Base-by-base conservation (phyloP, 2,797 vertebrate species). In the Darevskia mixta region DNA sequence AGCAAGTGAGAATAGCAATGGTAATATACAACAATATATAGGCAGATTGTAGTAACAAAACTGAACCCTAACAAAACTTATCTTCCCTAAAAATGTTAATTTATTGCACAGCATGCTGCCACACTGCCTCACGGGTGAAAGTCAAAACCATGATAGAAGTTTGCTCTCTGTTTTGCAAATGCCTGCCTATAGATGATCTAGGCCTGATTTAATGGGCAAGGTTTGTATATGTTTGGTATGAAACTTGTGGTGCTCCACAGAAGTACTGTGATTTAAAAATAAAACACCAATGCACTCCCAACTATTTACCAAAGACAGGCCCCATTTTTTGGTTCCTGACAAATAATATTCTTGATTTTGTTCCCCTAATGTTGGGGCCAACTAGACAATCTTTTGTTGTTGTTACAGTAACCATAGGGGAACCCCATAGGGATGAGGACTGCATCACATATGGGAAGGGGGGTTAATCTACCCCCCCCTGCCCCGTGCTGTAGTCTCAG, bases 1-100 rank as follows among this genome's bases (percentile, higher is more conserved):
- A 80, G 29, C 8, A 73, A 73, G 41, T 27, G 79, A 8, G 3
- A 79, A 66, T 43, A 0, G 0, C 13, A 55, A 67, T 55, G n/a
- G 0, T 0, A 0, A n/a, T 66, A 7, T 3, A 1, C 66, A 32
- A 1, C 66, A 32, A 45, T 55, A 35, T 41, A 20, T 49, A 35
- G 49, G 49, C 13, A 79, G 67, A 45, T 67, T 11, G 13, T 82
- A 13, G 58, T 13, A 29, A 64, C 32, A 58, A 38, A 73, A 49
- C 41, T 3, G 49, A 49, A 58, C 2, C 4, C 17, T 29, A 79
- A 27, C 17, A 49, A 76, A 29, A 27, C 3, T 72, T 55, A n/a
- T 8, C 8, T 32, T 43, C 35, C 5, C 18, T 45, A 29, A 29
- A 43, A 45, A 10, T 41, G 66, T 4, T 82, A 45, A 3, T 72